Percentiles rank a stretch among this genome's conserved stretches.
These are phyloP conservation scores for Macrophya annulata DNA, from an alignment of 2,888 invertebrate species.

Conservation along the genomic window DNA sequence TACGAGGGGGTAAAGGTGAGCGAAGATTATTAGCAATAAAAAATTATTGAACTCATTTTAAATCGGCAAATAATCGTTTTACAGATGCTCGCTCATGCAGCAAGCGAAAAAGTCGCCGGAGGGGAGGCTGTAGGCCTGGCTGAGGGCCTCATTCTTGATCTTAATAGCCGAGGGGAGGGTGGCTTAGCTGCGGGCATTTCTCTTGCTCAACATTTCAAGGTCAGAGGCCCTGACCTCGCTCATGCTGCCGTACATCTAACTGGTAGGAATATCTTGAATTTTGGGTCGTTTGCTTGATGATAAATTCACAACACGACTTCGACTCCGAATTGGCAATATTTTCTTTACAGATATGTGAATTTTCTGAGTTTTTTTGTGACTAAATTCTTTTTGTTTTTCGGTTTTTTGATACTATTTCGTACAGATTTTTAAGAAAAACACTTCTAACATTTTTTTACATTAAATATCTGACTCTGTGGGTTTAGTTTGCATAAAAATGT, in stretches of 20 bases:
- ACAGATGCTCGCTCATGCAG: constrained; percentile 68
- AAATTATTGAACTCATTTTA: constrained; percentile 13
- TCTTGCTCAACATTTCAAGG: constrained; percentile 70
- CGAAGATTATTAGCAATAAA: constrained; percentile 2
- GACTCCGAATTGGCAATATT: constrained; percentile 17
- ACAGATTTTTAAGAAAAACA: constrained; percentile 19
- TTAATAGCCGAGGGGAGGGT: constrained; percentile 70
- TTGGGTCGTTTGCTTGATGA: neutral
- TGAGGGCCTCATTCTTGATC: constrained; percentile 73
- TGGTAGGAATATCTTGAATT: constrained; percentile 63
- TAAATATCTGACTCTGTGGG: neutral
- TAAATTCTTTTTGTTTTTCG: neutral
- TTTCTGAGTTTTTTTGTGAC: neutral
- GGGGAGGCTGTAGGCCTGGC: constrained; percentile 73
- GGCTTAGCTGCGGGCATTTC: constrained; percentile 72
- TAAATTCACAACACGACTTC: neutral
- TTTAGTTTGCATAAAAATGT: neutral
- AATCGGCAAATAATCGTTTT: constrained; percentile 5
- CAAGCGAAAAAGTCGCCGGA: constrained; percentile 70
- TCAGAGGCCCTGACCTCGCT: constrained; percentile 73
- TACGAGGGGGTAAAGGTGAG: constrained; percentile 71
- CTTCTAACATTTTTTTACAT: neutral
- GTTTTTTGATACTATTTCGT: neutral
- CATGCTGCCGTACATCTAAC: constrained; percentile 71
- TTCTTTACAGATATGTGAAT: constrained; percentile 1